Evolutionary conservation across 2,888 invertebrate genomes (phyloP), one percentile per base, ranked within the genome.

Genomic region (Acanthopleura granulata): DNA sequence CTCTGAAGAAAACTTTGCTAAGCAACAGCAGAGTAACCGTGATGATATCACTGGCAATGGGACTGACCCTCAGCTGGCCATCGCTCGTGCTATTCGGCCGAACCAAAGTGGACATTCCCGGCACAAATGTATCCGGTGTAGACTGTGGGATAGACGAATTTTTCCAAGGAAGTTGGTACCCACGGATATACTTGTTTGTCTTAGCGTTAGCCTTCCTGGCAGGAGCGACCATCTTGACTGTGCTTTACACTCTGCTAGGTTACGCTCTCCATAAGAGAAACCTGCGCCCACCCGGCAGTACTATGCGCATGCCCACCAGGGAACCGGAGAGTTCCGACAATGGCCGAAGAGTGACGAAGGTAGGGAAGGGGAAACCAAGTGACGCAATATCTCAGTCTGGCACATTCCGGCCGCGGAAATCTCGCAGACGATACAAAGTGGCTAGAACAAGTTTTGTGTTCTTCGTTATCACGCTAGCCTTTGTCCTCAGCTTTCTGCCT

Each of bases 241-340:
- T 66, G 15, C 66, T 66, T 6, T 66, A 66, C 66, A 66, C 25
- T 27, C 16, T 66, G 16, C 25, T 66, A 16, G 66, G 66, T 27
- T 66, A 66, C 25, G 6, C 66, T 6, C 66, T 66, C 25, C 66
- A 66, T 27, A 66, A 66, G 29, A 66, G 66, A 66, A 66, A 66
- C 66, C 18, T 66, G 66, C 29, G 18, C 29, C 22, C 66, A 22
- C 15, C 25, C 3, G 66, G 66, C 29, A 15, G 25, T 27, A 66
- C 25, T 27, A 15, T 25, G 22, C 6, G 25, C 15, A 66, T 66
- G 66, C 66, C 66, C 16, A 1, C 25, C 16, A 22, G 6, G 66
- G 66, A 66, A 66, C 22, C 16, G 29, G 66, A 66, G 14, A 66
- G 66, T 66, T 66, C 66, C 1, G 66, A 66, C 66, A 66, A 66